Evolutionary conservation across 2,797 vertebrate genomes (phyloP), one percentile per base, ranked within the genome.

Genomic region (Epinephelus coioides): DNA sequence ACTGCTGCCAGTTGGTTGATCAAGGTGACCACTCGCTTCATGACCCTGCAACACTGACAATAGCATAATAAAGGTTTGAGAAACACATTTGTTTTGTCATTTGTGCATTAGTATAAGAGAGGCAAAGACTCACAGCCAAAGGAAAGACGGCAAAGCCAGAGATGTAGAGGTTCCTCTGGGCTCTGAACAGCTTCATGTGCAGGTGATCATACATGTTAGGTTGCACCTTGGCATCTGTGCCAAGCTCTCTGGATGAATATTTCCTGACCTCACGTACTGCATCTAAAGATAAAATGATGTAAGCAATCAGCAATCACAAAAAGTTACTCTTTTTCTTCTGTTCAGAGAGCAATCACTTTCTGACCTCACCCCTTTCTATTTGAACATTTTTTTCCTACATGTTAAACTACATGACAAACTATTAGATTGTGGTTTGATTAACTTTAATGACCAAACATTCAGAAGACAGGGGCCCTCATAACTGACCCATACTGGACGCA

Each of bases 161-260:
- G 89, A 99, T 96, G 89, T 98, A 99, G 54, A 99, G 96, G 93
- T 99, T 99, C 88, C 98, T 96, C 91, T 99, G 98, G 0, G 97
- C 95, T 79, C 97, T 93, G 84, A 99, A 99, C 27, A 98, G 97
- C 93, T 97, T 99, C 98, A 99, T 98, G 87, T 98, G 97, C 61
- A 96, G 90, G 77, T 98, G 96, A 89, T 98, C 97, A 63, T 91
- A 95, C 80, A 95, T 94, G 84, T 89, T 95, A 15, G 94, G 82
- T 50, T 91, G 94, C 49, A 94, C 30, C 69, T 92, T 93, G 71
- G 88, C 54, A 65, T 81, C 76, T 47, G 89, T 93, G 46, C 93
- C 71, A 3, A 76, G 38, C 0, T 96, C 93, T 75, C 82, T 69
- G 0, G 54, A 38, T 0, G 97, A 97, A 67, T 99, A 98, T 81